A percentile compares a stretch with the other conserved stretches of the same genome.
phyloP scores from a whole-genome alignment of 2,113 vertebrate species.

The Chascanopsetta lugubris region DNA sequence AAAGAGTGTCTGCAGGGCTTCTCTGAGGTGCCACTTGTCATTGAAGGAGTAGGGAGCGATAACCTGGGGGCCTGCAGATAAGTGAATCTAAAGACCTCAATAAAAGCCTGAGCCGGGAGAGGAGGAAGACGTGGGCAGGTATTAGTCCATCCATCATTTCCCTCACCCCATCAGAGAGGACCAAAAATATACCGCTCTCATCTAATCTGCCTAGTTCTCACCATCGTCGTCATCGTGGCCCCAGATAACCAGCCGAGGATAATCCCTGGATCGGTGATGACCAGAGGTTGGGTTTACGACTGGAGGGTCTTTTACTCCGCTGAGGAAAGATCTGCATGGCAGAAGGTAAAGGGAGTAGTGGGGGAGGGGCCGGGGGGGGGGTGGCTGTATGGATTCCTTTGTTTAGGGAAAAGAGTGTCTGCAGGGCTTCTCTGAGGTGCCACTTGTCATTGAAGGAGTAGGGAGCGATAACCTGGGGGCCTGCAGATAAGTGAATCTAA shows the following conservation, averaged over 20 bases:
- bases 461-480: slow-evolving; percentile 58
- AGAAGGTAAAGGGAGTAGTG: no score
- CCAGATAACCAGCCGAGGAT: slow-evolving; percentile 59
- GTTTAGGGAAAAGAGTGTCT: slow-evolving; percentile 46
- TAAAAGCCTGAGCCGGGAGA: slow-evolving; percentile 57
- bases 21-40: slow-evolving; percentile 64
- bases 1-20: slow-evolving; percentile 42
- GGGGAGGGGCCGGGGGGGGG: no score
- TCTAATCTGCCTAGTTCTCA: slow-evolving; percentile 66
- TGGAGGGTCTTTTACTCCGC: neutral
- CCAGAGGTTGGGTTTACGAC: slow-evolving; percentile 15
- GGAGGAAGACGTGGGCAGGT: slow-evolving; percentile 62
- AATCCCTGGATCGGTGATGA: slow-evolving; percentile 54
- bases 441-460: slow-evolving; percentile 64
- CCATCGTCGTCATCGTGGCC: slow-evolving; percentile 67
- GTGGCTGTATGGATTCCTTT: slow-evolving; percentile 26
- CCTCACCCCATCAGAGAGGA: slow-evolving; percentile 68
- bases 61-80: slow-evolving; percentile 64
- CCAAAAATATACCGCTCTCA: slow-evolving; percentile 78
- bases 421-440: slow-evolving; percentile 55
- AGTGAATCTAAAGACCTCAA: slow-evolving; percentile 79
- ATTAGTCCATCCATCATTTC: slow-evolving; percentile 75
- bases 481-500: slow-evolving; percentile 77
- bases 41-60: slow-evolving; percentile 59
- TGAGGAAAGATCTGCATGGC: neutral